These are phyloP conservation scores for Microtus oregoni DNA, from an alignment of 2,113 vertebrate genomes.

Conservation along the genomic window DNA sequence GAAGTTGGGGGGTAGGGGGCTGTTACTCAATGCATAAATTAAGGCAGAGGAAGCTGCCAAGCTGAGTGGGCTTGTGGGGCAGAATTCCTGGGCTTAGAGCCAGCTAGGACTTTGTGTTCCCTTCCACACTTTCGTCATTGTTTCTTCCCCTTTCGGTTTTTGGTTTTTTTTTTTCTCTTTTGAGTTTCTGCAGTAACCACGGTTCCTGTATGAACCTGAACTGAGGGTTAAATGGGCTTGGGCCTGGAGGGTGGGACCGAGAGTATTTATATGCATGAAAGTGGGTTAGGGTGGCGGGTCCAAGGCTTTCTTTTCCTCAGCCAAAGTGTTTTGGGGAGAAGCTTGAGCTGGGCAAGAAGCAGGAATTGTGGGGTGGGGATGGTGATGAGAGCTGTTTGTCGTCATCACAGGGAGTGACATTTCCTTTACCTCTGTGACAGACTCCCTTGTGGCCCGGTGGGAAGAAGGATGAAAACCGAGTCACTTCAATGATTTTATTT, in stretches of 20 bases:
- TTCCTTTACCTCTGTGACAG: background rate
- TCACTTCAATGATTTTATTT: background rate
- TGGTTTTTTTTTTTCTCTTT: no score
- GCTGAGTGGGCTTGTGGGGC: no score
- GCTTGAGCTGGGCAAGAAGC: background rate
- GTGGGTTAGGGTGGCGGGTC: background rate
- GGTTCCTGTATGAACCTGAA: background rate
- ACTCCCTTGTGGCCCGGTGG: background rate
- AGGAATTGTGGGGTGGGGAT: background rate
- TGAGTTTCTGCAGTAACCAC: background rate
- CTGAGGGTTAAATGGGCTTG: background rate
- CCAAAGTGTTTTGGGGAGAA: background rate
- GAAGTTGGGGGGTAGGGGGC: no score
- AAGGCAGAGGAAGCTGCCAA: no score
- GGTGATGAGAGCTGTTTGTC: no score
- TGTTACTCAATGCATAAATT: no score
- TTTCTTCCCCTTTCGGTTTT: background rate
- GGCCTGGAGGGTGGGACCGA: background rate
- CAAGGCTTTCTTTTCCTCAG: background rate
- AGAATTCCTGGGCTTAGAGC: no score
- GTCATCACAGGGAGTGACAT: background rate
- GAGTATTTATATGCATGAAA: background rate
- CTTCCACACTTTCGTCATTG: no score
- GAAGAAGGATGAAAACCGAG: background rate
- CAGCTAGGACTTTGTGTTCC: no score